These are phyloP conservation scores for Calameuta idolon DNA, from an alignment of 2,888 invertebrate species.

Conservation along the genomic window DNA sequence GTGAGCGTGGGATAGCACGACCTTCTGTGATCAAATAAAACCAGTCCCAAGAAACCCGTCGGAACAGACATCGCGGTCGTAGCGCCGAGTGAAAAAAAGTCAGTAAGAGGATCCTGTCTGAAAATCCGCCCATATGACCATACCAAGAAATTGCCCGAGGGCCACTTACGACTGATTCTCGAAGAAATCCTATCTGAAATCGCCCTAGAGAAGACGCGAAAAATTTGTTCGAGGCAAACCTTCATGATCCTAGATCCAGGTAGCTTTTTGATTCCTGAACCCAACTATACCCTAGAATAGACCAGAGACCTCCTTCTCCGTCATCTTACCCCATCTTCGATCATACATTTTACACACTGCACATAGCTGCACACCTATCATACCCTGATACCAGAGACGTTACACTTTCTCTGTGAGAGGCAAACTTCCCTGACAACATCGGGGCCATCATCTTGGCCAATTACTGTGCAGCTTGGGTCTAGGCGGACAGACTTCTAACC, in stretches of 20 bases:
- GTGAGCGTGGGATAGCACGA: conserved; percentile 43
- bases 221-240: neutral
- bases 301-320: neutral
- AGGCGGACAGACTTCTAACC: neutral
- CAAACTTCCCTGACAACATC: conserved; percentile 26
- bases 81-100: neutral
- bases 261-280: neutral
- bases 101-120: neutral
- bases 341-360: neutral
- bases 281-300: neutral
- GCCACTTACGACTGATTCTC: neutral
- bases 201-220: neutral
- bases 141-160: neutral
- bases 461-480: neutral
- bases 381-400: conserved; percentile 12
- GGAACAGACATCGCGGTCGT: neutral
- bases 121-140: neutral
- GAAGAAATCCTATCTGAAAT: neutral
- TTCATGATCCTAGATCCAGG: neutral
- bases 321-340: neutral
- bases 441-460: conserved; percentile 22
- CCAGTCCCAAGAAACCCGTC: conserved; percentile 7
- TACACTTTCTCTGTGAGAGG: conserved; percentile 38
- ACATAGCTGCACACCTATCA: neutral
- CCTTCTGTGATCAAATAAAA: conserved; percentile 42